Percentiles rank a stretch among this genome's conserved stretches.
phyloP scores from a whole-genome alignment of 2,888 invertebrate genomes.

The Drosophila subsilvestris region DNA sequence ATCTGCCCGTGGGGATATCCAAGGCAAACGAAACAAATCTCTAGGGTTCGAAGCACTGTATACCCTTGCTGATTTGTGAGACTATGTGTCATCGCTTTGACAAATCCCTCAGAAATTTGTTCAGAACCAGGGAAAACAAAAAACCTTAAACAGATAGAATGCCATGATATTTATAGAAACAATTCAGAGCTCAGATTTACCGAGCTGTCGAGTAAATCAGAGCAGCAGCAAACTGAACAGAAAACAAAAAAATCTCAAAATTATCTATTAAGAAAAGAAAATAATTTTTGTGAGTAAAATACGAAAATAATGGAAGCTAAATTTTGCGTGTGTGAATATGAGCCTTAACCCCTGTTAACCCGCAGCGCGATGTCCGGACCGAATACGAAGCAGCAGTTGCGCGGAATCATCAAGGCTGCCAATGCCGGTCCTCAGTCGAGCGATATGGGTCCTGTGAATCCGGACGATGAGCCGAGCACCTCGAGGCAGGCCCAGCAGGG shows the following conservation, averaged over 20 bases:
- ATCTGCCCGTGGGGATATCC: not conserved
- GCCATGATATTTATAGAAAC: not conserved
- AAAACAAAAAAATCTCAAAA: not conserved
- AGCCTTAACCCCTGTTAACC: not conserved
- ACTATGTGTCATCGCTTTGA: no score
- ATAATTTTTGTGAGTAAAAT: not conserved
- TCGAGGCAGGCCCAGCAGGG: not conserved
- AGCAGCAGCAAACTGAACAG: not conserved
- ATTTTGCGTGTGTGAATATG: not conserved
- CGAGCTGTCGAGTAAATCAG: not conserved
- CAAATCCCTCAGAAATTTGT: not conserved
- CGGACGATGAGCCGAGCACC: not conserved
- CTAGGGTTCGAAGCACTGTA: not conserved
- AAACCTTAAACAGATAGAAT: not conserved
- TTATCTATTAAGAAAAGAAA: not conserved
- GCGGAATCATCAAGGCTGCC: not conserved
- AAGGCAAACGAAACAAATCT: not conserved
- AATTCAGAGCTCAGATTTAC: not conserved
- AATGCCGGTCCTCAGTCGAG: constrained; percentile 1
- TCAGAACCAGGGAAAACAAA: no score
- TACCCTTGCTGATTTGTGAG: not conserved
- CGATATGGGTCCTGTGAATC: not conserved
- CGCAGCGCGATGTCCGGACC: constrained; percentile 5
- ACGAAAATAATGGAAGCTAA: not conserved
- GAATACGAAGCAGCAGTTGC: not conserved